Conservation (phyloP, 2,113 vertebrate species). For the Paradoxurus hermaphroditus region DNA sequence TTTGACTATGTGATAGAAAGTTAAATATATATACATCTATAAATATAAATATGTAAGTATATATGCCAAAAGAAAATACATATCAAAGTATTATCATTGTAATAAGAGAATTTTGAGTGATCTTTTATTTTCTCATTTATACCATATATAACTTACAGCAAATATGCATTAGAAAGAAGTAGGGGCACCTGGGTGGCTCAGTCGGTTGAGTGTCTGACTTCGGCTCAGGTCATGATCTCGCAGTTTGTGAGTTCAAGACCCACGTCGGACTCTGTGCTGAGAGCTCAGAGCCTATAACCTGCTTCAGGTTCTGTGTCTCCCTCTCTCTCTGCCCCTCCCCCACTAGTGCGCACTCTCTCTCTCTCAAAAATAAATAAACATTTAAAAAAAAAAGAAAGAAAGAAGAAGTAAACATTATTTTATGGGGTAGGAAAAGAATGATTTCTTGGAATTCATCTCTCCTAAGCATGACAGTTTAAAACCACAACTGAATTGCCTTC, state of each 20-base stretch:
- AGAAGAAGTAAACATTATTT: not conserved
- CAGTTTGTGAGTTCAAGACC: too few relatives aligned
- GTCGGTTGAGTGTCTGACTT: too few relatives aligned
- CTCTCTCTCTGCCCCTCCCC: too few relatives aligned
- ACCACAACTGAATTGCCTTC: constrained; percentile 10
- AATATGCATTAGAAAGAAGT: not conserved
- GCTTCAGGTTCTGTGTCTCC: too few relatives aligned
- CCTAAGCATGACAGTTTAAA: not conserved
- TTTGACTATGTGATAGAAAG: not conserved
- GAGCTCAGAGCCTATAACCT: too few relatives aligned
- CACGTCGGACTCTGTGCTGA: too few relatives aligned
- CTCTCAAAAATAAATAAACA: too few relatives aligned
- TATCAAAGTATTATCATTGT: not conserved
- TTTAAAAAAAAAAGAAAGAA: too few relatives aligned
- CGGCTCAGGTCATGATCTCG: too few relatives aligned
- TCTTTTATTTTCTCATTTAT: not conserved
- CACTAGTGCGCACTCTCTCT: too few relatives aligned
- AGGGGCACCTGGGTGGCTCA: too few relatives aligned
- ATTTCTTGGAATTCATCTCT: constrained; percentile 11
- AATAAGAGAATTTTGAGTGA: not conserved
- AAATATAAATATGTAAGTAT: not conserved
- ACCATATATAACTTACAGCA: not conserved
- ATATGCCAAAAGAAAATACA: not conserved
- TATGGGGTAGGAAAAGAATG: not conserved
- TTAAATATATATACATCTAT: not conserved